Evolutionary conservation across 2,113 vertebrate genomes (phyloP), one percentile per base, ranked within the genome.

Genomic region (Fregata magnificens): DNA sequence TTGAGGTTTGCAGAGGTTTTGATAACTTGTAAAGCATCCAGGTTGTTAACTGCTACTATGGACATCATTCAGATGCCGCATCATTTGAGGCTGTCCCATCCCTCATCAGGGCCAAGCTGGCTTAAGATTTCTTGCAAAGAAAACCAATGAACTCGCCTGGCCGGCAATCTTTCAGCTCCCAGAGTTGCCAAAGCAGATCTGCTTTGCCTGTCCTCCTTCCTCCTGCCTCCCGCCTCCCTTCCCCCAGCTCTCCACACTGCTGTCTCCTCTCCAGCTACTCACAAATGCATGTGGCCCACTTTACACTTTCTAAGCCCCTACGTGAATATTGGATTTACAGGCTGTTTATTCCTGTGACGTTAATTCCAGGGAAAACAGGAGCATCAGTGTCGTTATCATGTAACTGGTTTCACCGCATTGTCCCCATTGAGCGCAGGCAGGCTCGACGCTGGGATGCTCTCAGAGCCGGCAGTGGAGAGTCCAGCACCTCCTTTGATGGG

Each of bases 311-410:
- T 67, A 81, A 94, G 66, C 24, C 6, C 42, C 72, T 87, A 67
- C 25, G 7, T 62, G 96, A 96, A 94, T 59, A 79, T 16, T 47
- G 69, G 83, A 74, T 94, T 88, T 94, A 53, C 82, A 90, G 73
- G 19, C 47, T 32, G 3, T 86, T 95, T 86, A 78, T 90, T 93
- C 76, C 70, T 67, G 38, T 92, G 73, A 82, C 2, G 2, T 65
- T 89, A 29, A 15, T 83, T 92, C 86, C 86, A 61, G 56, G n/a
- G 66, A 5, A 38, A 82, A 82, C 14, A 66, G 62, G 70, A 90
- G 50, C 9, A 28, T 61, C 5, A 1, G 29, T 55, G 74, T 88
- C 18, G 1, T 76, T 69, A 38, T 85, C 85, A 74, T 17, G 0
- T 90, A 79, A 84, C 56, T 4, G 20, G 55, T 79, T 86, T 93